Evolutionary conservation across 1,140 invertebrate species (phyloP), one percentile per base, ranked within the genome.

Genomic region (Rhyzopertha dominica): DNA sequence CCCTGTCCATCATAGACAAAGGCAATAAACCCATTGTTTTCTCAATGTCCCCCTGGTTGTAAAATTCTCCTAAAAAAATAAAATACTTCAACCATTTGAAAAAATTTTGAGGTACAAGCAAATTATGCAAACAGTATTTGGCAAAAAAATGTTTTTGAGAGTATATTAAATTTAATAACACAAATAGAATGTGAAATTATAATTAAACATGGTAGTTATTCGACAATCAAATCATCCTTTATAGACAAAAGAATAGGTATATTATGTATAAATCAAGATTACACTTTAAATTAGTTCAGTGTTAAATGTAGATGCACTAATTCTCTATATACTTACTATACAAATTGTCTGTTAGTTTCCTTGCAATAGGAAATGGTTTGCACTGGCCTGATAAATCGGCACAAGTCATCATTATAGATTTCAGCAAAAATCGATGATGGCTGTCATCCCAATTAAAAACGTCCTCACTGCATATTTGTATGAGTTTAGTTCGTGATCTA

Each of bases 331-430:
- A 45, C 48, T 74, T 72, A 59, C 72, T 63, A 38, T 76, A 77
- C 5, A 77, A 61, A 22, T 61, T 53, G 40, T 74, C 66, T 2
- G 72, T 69, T 7, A 75, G 68, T 10, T 51, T 56, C 45, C 74
- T 76, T 0, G 74, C 63, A 1, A 75, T 61, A 5, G 63, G 59
- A 42, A 75, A 77, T 0, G 75, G 75, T 46, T 78, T 79, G 43
- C 69, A 74, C 22, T 66, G 68, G 3, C 70, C 74, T 1, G 75
- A 75, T 28, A 79, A 55, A 58, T 79, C 76, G 41, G 71, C 72
- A 3, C 68, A 68, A 4, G 74, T 77, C 76, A 78, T 78, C 43
- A 76, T 61, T 5, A 77, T 71, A 4, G 71, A 67, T 66, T 74
- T 76, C 10, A 75, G 52, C 29, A 75, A 58, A 18, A 55, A 59